Base-by-base conservation (phyloP, 2,113 vertebrate species). In the Acrocephalus kingi region DNA sequence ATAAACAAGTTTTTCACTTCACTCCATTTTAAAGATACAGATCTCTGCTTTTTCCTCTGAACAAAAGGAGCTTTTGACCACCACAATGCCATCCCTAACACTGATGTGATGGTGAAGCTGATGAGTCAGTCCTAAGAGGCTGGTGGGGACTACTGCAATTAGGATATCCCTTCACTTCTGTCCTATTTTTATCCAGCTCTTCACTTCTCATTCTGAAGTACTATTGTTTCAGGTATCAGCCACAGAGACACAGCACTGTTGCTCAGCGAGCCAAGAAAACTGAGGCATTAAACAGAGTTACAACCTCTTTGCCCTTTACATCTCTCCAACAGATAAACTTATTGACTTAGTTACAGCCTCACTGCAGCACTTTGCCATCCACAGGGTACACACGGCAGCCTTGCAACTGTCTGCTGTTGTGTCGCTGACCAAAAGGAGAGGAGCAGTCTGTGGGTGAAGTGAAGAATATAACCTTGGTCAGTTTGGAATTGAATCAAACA, bases 391-490 rank as follows among this genome's bases (percentile, higher is more conserved):
- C 25, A 30, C 4, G 2, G 39, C 22, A 23, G 64, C 51, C 58
- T 48, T 2, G 0, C 8, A 1, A 24, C 37, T 51, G 22, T 11
- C 52, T 48, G 54, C 0, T 30, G 33, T 11, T 25, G 14, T 52
- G 41, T 37, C 10, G 2, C 35, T 0, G 0, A 15, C 41, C 4
- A 2, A 56, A 64, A 74, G 18, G 35, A 82, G 11, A 84, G 18
- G 11, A 77, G 28, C 15, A 48, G 41, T 21, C 45, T 1, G 0
- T 41, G 81, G 25, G 17, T 61, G 51, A 78, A 63, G 18, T 25
- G n/a, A 54, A 35, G 24, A 76, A 33, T 43, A 58, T 10, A 21
- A 39, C 28, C n/a, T 67, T 27, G 8, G 8, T 30, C 27, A 43
- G 23, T 28, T 20, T 56, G 48, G 11, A 55, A 71, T 7, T 35